A percentile compares a stretch with the other conserved stretches of the same genome.
Evolutionary conservation across 1,140 invertebrate species (phyloP).

Genomic region (Drosophila varians): DNA sequence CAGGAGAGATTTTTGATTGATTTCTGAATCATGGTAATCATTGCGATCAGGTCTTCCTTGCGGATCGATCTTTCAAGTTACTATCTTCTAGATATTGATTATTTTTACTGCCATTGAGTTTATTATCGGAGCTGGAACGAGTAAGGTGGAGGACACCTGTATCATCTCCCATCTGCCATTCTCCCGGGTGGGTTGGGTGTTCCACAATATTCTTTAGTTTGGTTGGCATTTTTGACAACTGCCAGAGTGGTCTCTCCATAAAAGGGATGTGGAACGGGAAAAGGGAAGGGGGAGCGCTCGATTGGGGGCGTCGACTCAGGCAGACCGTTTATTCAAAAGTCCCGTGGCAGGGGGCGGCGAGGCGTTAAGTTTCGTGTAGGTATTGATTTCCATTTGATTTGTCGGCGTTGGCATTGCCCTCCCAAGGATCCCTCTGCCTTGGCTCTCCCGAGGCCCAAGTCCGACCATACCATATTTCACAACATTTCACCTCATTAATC

Average conservation of each 20-base stretch:
- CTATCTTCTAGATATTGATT: too few species aligned
- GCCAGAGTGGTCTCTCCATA: conserved; percentile 51
- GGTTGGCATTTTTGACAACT: conserved; percentile 68
- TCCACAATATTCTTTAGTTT: conserved; percentile 61
- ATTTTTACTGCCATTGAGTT: too few species aligned
- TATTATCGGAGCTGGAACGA: too few species aligned
- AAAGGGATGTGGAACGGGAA: conserved; percentile 30
- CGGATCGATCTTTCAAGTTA: conserved; percentile 65
- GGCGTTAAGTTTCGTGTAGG: conserved; percentile 75
- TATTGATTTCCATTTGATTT: conserved; percentile 82
- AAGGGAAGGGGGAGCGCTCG: conserved; percentile 5
- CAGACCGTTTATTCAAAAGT: conserved; percentile 32
- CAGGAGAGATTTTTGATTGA: background rate
- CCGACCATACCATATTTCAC: conserved; percentile 67
- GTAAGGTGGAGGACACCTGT: conserved; percentile 61
- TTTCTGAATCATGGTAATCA: conserved; percentile 58
- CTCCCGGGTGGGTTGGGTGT: background rate
- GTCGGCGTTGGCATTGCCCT: conserved; percentile 37
- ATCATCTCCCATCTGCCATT: conserved; percentile 16
- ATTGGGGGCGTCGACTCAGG: conserved; percentile 50
- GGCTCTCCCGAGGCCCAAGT: background rate
- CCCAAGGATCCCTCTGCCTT: background rate
- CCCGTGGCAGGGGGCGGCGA: conserved; percentile 24
- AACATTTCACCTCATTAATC: conserved; percentile 82
- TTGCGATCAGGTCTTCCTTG: background rate